These are phyloP conservation scores for Graphium colonna DNA, from an alignment of 2,888 invertebrate genomes.

Conservation along the genomic window DNA sequence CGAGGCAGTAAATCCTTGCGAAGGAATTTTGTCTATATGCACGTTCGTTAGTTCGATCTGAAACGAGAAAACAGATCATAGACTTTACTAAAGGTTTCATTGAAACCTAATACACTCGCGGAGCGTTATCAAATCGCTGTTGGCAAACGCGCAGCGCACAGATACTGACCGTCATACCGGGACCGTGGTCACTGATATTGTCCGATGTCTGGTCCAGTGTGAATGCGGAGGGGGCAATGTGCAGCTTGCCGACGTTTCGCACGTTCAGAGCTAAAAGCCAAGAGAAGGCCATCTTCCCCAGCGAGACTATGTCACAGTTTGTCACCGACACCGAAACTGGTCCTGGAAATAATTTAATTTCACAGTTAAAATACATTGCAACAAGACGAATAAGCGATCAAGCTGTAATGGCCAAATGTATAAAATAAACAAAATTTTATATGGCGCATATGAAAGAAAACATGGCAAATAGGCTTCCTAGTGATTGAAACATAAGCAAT, in stretches of 20 bases:
- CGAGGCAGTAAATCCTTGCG: slow-evolving; percentile 82
- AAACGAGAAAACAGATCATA: slow-evolving; percentile 31
- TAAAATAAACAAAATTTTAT: not conserved
- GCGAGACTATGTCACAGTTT: slow-evolving; percentile 77
- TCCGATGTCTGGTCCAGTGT: slow-evolving; percentile 79
- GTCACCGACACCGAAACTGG: slow-evolving; percentile 82
- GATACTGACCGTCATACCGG: slow-evolving; percentile 74
- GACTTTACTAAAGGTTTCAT: not conserved
- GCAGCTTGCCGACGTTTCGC: slow-evolving; percentile 76
- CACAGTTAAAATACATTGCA: slow-evolving; percentile 14
- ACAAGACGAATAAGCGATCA: no score
- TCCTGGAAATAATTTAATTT: slow-evolving; percentile 59
- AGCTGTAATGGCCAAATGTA: no score
- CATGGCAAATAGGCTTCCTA: not conserved
- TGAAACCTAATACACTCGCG: not conserved
- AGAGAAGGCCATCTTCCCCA: slow-evolving; percentile 83
- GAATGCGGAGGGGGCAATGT: slow-evolving; percentile 81
- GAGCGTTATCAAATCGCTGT: slow-evolving; percentile 25
- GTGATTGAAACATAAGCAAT: slow-evolving; percentile 2
- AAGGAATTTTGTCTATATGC: slow-evolving; percentile 79
- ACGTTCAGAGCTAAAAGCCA: slow-evolving; percentile 82
- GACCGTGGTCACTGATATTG: slow-evolving; percentile 83
- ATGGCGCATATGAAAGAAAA: not conserved
- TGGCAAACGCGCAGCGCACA: slow-evolving; percentile 2
- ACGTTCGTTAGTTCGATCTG: slow-evolving; percentile 84